These are phyloP conservation scores for Maccullochella peelii DNA, from an alignment of 2,113 vertebrate genomes.

Conservation along the genomic window DNA sequence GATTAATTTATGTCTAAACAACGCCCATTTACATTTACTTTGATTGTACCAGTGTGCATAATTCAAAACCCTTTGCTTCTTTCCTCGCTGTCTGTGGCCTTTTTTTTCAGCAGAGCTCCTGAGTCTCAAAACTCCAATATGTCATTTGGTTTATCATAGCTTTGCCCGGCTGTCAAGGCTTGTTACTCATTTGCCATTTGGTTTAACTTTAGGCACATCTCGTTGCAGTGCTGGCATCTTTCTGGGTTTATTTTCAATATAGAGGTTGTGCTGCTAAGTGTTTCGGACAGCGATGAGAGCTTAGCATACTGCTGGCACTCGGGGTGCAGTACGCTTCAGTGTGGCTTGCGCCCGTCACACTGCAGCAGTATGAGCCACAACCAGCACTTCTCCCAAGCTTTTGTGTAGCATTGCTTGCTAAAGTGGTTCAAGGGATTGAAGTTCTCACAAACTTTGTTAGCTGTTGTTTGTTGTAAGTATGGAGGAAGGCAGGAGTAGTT, in stretches of 20 bases:
- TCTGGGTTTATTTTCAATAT: conserved; percentile 27
- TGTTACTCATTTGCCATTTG: conserved; percentile 29
- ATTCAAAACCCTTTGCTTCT: conserved; percentile 9
- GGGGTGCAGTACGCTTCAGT: neutral
- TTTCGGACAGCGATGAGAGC: conserved; percentile 34
- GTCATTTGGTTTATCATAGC: conserved; percentile 40
- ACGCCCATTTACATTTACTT: conserved; percentile 7
- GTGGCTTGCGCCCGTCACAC: conserved; percentile 7
- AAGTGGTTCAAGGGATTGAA: conserved; percentile 5
- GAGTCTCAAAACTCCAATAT: conserved; percentile 2
- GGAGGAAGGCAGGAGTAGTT: neutral
- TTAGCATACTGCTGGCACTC: conserved; percentile 27
- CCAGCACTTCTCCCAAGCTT: conserved; percentile 10
- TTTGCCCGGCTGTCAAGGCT: conserved; percentile 1
- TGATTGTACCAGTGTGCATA: conserved; percentile 38
- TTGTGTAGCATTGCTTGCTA: neutral
- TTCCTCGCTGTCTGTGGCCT: neutral
- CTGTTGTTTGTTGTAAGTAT: conserved; percentile 26
- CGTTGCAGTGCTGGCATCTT: conserved; percentile 16
- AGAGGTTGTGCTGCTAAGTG: conserved; percentile 24
- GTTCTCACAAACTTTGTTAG: neutral
- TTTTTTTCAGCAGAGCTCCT: conserved; percentile 12
- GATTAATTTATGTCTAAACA: neutral
- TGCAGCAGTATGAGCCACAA: neutral
- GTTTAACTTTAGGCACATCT: conserved; percentile 17